Evolutionary conservation across 1,140 invertebrate genomes (phyloP).

Genomic region (Trachelipus rathkii): DNA sequence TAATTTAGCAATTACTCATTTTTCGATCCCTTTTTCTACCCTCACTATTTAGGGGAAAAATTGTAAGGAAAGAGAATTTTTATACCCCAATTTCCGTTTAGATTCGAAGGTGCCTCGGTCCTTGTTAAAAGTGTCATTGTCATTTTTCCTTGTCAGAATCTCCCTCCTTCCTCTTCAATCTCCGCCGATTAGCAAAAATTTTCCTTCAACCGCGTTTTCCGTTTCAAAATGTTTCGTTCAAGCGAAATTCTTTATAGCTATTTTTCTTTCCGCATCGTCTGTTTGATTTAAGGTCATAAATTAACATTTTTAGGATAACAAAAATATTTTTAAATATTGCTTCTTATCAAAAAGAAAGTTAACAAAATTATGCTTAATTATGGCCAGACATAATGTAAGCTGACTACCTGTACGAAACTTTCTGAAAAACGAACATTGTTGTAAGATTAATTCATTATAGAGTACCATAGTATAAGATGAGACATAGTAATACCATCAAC

Average conservation of each 20-base stretch:
- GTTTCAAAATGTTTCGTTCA: slow-evolving; percentile 7
- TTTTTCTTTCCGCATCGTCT: too few relatives aligned
- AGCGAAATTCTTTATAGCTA: too few relatives aligned
- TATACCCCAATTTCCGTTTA: not conserved
- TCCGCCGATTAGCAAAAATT: slow-evolving; percentile 9
- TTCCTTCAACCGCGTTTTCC: not conserved
- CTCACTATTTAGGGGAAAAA: not conserved
- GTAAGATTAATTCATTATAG: too few relatives aligned
- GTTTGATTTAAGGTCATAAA: too few relatives aligned
- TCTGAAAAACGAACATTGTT: not conserved
- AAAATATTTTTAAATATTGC: too few relatives aligned
- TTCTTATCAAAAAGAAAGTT: too few relatives aligned
- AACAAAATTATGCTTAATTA: too few relatives aligned
- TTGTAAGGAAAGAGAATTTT: not conserved
- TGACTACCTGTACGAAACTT: not conserved
- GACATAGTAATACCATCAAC: not conserved
- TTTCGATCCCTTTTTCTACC: not conserved
- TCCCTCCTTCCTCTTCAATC: slow-evolving; percentile 8
- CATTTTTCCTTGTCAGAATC: not conserved
- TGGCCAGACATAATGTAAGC: too few relatives aligned
- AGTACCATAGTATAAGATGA: not conserved
- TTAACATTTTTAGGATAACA: too few relatives aligned
- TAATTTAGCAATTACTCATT: not conserved
- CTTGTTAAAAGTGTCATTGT: slow-evolving; percentile 9
- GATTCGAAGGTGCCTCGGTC: not conserved